Base-by-base conservation (phyloP, 2,113 vertebrate genomes). In the Microtus ochrogaster region DNA sequence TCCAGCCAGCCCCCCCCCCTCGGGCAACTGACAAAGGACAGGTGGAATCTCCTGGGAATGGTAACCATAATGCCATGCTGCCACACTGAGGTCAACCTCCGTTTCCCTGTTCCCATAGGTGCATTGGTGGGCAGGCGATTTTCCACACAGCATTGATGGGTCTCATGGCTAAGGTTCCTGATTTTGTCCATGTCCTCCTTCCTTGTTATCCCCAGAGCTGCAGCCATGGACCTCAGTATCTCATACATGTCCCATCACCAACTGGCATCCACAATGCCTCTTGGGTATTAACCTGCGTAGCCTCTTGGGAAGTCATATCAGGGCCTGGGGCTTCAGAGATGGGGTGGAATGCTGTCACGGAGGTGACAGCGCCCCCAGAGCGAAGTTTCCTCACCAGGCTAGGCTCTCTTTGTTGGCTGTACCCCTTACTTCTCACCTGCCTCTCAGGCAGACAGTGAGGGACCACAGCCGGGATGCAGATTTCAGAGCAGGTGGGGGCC, bases 21-120 rank as follows among this genome's bases (percentile, higher is more conserved):
- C 44, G 7, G 19, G 10, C 33, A 36, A 28, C 36, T 5, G 41
- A 66, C 55, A 6, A 58, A 65, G n/a, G 55, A 36, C 1, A 47
- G 73, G 44, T 76, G 74, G 41, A 7, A 1, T 4, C 24, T 55
- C 22, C 0, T 2, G 47, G 55, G 72, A 63, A 36, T 28, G 55
- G 30, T 0, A 7, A 55, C 28, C 0, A 0, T 0, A 44, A 22
- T 24, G 30, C 66, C 28, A 47, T 2, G 52, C 52, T 55, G 52
- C 52, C 14, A 1, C 14, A 2, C n/a, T 12, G 73, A 63, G 61
- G 39, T 33, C 22, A 0, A 30, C 3, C 47, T 72, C 22, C 2
- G 13, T 11, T 30, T 88, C n/a, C 10, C 22, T 92, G 84, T 47
- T 66, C 70, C 66, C 63, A 66, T 33, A 47, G 68, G 47, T 24